These are phyloP conservation scores for Notechis scutatus DNA, from an alignment of 2,113 vertebrate genomes.

Conservation along the genomic window DNA sequence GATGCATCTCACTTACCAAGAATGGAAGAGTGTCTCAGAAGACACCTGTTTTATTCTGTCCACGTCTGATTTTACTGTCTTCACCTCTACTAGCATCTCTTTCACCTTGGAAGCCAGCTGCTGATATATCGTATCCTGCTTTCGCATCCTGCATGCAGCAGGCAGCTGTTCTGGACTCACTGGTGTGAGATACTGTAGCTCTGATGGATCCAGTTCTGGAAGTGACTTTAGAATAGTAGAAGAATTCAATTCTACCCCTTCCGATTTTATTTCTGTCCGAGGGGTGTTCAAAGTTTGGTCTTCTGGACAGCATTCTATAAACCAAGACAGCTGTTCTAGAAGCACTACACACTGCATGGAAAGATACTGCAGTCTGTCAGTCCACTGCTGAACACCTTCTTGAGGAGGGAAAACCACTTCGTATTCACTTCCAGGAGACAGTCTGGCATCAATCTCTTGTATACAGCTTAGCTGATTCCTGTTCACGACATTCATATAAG, in stretches of 20 bases:
- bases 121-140: constrained; percentile 76
- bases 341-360: constrained; percentile 77
- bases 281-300: constrained; percentile 12
- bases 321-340: constrained; percentile 83
- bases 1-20: constrained; percentile 75
- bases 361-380: constrained; percentile 72
- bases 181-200: constrained; percentile 77
- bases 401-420: constrained; percentile 82
- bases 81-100: constrained; percentile 63
- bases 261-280: constrained; percentile 1
- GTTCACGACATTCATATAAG: constrained; percentile 5
- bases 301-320: constrained; percentile 87
- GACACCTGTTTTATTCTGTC: constrained; percentile 70
- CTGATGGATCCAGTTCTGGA: constrained; percentile 51
- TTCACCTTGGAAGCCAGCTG: constrained; percentile 63
- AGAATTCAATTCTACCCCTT: constrained; percentile 28
- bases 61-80: constrained; percentile 73
- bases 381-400: constrained; percentile 74
- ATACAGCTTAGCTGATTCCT: constrained; percentile 81
- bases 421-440: constrained; percentile 58
- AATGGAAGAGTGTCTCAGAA: constrained; percentile 74
- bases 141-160: constrained; percentile 77
- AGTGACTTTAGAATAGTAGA: background rate
- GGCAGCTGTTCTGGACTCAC: constrained; percentile 76
- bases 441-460: constrained; percentile 68